Evolutionary conservation across 2,113 vertebrate genomes (phyloP).

Genomic region (Progne subis): DNA sequence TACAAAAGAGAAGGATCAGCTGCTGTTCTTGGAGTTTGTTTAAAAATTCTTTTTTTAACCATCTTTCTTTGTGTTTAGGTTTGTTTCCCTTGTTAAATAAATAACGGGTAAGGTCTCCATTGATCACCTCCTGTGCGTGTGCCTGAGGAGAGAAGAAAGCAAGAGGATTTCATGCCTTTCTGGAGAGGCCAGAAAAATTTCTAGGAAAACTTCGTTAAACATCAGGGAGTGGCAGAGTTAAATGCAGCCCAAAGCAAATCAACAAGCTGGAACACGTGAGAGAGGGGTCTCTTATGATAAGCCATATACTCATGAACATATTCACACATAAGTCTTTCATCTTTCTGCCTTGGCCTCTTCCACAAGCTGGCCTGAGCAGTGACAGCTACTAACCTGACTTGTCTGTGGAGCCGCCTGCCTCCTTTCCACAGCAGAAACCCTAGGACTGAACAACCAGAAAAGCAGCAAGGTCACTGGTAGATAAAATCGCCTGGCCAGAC

Average conservation of each 20-base stretch:
- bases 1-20: conserved; percentile 71
- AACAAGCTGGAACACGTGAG: background rate
- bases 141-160: background rate
- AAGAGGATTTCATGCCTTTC: background rate
- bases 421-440: background rate
- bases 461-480: background rate
- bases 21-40: conserved; percentile 73
- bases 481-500: background rate
- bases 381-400: background rate
- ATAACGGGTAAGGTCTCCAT: conserved; percentile 65
- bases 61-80: conserved; percentile 74
- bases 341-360: background rate
- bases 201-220: background rate
- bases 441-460: background rate
- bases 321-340: background rate
- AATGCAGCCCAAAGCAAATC: background rate
- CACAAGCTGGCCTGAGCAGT: background rate
- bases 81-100: conserved; percentile 77
- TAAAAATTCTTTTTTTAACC: conserved; percentile 79
- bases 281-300: background rate
- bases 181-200: background rate
- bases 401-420: rapidly evolving
- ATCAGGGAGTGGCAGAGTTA: background rate
- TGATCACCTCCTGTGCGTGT: conserved; percentile 50
- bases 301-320: background rate